A percentile compares a stretch with the other conserved stretches of the same genome.
Conservation (phyloP, 2,797 vertebrate genomes). For the Pseudochirops cupreus region DNA sequence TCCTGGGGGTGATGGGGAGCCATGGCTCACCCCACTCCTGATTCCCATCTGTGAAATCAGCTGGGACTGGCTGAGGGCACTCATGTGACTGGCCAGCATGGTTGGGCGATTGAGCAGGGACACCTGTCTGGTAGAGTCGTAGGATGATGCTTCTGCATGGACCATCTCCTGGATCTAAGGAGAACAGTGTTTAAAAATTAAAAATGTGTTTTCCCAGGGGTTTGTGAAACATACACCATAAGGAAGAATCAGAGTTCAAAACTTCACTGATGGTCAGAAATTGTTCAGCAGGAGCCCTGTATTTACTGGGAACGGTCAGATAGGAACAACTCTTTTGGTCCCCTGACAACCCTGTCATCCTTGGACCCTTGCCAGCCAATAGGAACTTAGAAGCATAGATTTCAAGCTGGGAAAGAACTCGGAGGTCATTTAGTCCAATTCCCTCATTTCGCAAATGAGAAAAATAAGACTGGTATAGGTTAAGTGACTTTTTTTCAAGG, state of each 20-base stretch:
- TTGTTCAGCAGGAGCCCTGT: neutral
- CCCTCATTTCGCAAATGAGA: neutral
- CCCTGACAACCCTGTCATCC: neutral
- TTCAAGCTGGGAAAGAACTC: neutral
- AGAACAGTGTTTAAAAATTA: conserved; percentile 61
- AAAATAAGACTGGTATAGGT: neutral
- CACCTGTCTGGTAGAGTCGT: conserved; percentile 92
- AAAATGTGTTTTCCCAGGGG: neutral
- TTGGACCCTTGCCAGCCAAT: neutral
- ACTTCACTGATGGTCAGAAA: neutral
- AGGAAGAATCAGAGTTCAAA: neutral
- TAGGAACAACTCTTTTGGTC: neutral
- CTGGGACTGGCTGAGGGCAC: conserved; percentile 94
- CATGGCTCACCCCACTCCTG: conserved; percentile 90
- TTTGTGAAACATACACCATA: neutral
- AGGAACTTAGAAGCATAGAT: neutral
- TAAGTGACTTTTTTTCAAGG: neutral
- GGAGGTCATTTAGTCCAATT: neutral
- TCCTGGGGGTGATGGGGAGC: conserved; percentile 97
- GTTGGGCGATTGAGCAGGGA: conserved; percentile 93
- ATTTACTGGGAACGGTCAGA: neutral
- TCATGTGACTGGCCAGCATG: conserved; percentile 96
- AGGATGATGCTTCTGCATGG: conserved; percentile 94
- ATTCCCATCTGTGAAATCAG: conserved; percentile 96
- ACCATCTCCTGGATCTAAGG: conserved; percentile 98